Percentiles rank a stretch among this genome's conserved stretches.
Evolutionary conservation across 2,888 invertebrate genomes (phyloP).

Genomic region (Scotopteryx bipunctaria): DNA sequence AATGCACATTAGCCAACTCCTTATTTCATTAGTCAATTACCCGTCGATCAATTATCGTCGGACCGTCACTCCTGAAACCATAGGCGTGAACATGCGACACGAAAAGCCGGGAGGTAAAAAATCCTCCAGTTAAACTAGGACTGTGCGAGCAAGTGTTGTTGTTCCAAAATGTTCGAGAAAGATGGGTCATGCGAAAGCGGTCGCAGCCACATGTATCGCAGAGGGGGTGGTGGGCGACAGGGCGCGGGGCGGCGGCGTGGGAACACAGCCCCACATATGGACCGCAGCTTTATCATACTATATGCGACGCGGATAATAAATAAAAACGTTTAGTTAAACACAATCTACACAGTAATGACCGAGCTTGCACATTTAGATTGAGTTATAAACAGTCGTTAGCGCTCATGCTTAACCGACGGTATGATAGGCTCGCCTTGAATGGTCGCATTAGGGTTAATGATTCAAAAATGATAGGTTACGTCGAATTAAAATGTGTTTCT

Average conservation of each 20-base stretch:
- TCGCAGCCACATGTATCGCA: conserved; percentile 61
- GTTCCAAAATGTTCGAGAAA: conserved; percentile 36
- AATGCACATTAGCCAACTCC: conserved; percentile 47
- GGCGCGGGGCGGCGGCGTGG: conserved; percentile 55
- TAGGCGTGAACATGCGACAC: conserved; percentile 67
- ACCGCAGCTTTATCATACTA: conserved; percentile 75
- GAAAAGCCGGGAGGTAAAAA: conserved; percentile 74
- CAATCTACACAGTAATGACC: conserved; percentile 62
- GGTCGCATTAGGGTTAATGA: conserved; percentile 37
- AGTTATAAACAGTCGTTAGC: conserved; percentile 46
- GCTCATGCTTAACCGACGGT: conserved; percentile 41
- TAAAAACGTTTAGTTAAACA: conserved; percentile 72
- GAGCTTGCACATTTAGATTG: conserved; percentile 62
- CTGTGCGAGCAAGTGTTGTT: conserved; percentile 39
- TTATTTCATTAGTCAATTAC: conserved; percentile 74
- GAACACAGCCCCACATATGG: conserved; percentile 77
- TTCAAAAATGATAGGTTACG: conserved; percentile 37
- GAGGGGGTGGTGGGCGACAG: conserved; percentile 50
- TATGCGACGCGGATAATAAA: conserved; percentile 65
- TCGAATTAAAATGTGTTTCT: conserved; percentile 33
- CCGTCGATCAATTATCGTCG: conserved; percentile 72
- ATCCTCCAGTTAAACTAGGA: conserved; percentile 52
- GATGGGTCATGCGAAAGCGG: conserved; percentile 60
- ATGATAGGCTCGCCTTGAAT: conserved; percentile 42
- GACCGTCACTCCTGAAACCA: conserved; percentile 70